A percentile compares a stretch with the other conserved stretches of the same genome.
phyloP scores from a whole-genome alignment of 2,888 invertebrate genomes.

The Spicauda simplicius region DNA sequence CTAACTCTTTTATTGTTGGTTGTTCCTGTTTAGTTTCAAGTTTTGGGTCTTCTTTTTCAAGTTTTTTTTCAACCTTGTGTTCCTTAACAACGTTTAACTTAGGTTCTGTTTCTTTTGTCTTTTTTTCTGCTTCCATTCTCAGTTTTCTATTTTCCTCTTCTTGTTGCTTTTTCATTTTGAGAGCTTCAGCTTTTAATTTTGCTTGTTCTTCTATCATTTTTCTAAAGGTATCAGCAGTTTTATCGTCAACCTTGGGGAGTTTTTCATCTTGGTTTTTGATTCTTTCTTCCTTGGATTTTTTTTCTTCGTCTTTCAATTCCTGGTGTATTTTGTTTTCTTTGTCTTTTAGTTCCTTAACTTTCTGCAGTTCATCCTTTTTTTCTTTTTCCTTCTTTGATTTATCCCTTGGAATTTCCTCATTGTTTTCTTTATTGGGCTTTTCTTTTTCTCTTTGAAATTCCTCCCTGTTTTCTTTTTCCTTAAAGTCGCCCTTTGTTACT shows the following conservation, averaged over 20 bases:
- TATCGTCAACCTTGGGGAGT: conserved; percentile 29
- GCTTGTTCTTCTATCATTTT: conserved; percentile 25
- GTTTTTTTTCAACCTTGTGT: conserved; percentile 7
- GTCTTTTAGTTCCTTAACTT: conserved; percentile 8
- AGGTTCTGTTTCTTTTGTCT: conserved; percentile 32
- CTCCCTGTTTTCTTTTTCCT: too few relatives aligned
- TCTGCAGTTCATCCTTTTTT: conserved; percentile 34
- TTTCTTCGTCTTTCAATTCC: conserved; percentile 25
- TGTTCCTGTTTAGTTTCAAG: conserved; percentile 30
- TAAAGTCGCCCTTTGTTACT: too few relatives aligned
- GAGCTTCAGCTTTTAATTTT: conserved; percentile 24
- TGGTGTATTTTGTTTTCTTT: neutral
- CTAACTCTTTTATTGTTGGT: conserved; percentile 46
- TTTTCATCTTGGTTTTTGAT: conserved; percentile 36
- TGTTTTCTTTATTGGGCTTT: too few relatives aligned
- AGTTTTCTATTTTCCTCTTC: conserved; percentile 29
- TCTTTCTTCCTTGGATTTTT: conserved; percentile 24
- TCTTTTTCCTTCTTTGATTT: neutral
- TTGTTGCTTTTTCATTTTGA: conserved; percentile 26
- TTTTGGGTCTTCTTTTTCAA: conserved; percentile 21
- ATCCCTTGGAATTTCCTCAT: too few relatives aligned
- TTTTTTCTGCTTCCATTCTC: conserved; percentile 37
- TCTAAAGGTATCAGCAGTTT: conserved; percentile 7
- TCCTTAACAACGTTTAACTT: conserved; percentile 36
- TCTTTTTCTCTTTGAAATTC: too few relatives aligned